These are phyloP conservation scores for Troglohyphantes excavatus DNA, from an alignment of 2,888 invertebrate species.

Conservation along the genomic window DNA sequence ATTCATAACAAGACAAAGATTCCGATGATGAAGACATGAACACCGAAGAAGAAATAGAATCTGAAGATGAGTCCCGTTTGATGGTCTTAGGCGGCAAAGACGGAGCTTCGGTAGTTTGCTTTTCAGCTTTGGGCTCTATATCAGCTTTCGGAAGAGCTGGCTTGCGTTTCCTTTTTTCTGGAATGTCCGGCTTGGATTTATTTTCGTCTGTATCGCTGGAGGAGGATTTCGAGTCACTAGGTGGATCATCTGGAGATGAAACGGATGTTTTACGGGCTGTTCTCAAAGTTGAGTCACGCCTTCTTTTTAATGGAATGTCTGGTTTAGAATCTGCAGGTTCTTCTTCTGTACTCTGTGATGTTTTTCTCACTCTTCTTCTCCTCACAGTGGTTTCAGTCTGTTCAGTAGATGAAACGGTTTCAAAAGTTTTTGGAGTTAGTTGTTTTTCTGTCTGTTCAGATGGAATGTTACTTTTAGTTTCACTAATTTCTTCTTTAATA, in stretches of 20 bases:
- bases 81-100: slow-evolving; percentile 49
- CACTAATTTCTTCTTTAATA: background rate
- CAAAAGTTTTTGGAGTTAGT: background rate
- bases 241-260: background rate
- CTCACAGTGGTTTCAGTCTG: background rate
- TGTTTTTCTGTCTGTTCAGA: background rate
- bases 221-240: background rate
- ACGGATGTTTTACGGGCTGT: background rate
- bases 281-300: background rate
- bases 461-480: background rate
- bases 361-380: background rate
- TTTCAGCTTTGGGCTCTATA: background rate
- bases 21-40: slow-evolving; percentile 58
- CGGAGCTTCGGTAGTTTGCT: slow-evolving; percentile 5
- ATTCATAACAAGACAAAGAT: slow-evolving; percentile 60
- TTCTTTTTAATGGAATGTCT: slow-evolving; percentile 62
- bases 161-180: slow-evolving; percentile 32
- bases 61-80: slow-evolving; percentile 13
- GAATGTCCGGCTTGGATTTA: slow-evolving; percentile 59
- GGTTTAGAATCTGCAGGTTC: slow-evolving; percentile 1
- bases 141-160: slow-evolving; percentile 1
- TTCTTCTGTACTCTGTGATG: background rate
- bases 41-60: slow-evolving; percentile 12
- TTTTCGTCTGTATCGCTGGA: slow-evolving; percentile 2
- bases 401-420: background rate